phyloP scores from a whole-genome alignment of 2,888 invertebrate genomes.

The Phortica magna region DNA sequence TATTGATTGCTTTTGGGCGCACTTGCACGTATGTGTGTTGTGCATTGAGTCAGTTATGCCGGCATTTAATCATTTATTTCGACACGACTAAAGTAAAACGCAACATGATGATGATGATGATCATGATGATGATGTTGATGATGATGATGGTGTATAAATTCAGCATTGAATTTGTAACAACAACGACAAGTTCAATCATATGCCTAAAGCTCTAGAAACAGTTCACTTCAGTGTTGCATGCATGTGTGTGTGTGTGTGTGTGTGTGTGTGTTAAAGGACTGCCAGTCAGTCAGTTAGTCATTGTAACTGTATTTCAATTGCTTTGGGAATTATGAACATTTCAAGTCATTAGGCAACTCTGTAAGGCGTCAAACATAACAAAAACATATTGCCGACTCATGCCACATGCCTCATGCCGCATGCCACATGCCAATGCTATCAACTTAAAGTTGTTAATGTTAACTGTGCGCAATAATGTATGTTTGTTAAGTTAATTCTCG shows the following conservation, averaged over 20 bases:
- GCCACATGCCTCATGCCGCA: not conserved
- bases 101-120: too few species aligned
- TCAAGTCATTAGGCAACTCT: conserved; percentile 55
- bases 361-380: not conserved
- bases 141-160: too few species aligned
- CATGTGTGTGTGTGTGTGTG: conserved; percentile 19
- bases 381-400: not conserved
- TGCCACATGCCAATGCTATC: conserved; percentile 44
- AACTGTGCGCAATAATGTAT: conserved; percentile 65
- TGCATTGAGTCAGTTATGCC: not conserved
- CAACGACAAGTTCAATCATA: too few species aligned
- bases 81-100: too few species aligned
- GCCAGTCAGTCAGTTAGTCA: conserved; percentile 41
- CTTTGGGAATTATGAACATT: conserved; percentile 62
- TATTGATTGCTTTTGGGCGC: not conserved
- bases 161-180: too few species aligned
- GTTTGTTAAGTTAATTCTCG: conserved; percentile 69
- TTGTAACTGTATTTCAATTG: conserved; percentile 55
- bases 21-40: too few species aligned
- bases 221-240: not conserved
- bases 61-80: too few species aligned
- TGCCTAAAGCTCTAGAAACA: not conserved
- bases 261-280: conserved; percentile 21
- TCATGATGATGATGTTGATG: too few species aligned
- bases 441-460: conserved; percentile 66